Conservation (phyloP, 2,113 vertebrate species). For the Oreocharis arfaki region DNA sequence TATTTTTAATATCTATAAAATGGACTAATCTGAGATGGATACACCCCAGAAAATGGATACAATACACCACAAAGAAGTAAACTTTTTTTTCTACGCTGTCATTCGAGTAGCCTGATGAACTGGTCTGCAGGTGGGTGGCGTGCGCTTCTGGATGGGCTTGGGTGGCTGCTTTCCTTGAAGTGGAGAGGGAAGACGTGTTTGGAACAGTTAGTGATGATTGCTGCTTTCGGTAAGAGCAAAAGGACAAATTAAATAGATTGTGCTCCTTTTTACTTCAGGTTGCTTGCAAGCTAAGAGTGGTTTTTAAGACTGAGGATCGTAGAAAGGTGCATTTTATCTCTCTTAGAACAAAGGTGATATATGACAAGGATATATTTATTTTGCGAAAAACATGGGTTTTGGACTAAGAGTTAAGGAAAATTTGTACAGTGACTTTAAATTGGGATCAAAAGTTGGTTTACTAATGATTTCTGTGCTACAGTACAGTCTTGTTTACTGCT, state of each 20-base stretch:
- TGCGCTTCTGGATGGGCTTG: neutral
- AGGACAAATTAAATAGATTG: neutral
- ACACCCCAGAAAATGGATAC: neutral
- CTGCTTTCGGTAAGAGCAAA: neutral
- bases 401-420: neutral
- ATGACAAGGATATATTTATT: constrained; percentile 12
- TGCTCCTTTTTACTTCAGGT: constrained; percentile 11
- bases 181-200: neutral
- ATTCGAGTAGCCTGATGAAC: neutral
- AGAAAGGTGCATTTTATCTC: neutral
- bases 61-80: neutral
- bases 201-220: neutral
- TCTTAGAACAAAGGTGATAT: neutral
- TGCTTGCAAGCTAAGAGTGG: neutral
- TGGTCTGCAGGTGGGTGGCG: neutral
- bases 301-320: neutral
- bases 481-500: constrained; percentile 64
- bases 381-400: neutral
- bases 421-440: neutral
- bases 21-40: constrained; percentile 43
- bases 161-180: neutral
- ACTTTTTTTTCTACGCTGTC: constrained; percentile 27
- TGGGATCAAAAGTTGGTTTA: constrained; percentile 58
- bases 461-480: constrained; percentile 45
- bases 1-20: constrained; percentile 59